Evolutionary conservation across 2,888 invertebrate genomes (phyloP), one percentile per base, ranked within the genome.

Genomic region (Ernsta delagoae): DNA sequence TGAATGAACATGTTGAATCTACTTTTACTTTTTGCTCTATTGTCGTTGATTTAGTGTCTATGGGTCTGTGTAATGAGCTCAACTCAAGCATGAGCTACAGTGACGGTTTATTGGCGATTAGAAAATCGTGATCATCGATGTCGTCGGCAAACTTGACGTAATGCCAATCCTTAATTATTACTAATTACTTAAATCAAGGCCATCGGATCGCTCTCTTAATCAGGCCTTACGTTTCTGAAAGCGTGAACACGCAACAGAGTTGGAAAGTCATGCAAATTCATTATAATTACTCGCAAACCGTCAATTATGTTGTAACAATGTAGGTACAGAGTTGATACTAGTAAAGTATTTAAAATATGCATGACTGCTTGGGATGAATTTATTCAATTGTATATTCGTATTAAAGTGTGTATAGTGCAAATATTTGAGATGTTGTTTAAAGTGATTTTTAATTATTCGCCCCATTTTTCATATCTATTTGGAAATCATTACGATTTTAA

Each of bases 241-340:
- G 67, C 67, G 67, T 67, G 43, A 67, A 61, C 67, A 60, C 66
- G 34, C 67, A 54, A 31, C 54, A 0, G 50, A 50, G 66, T 12
- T 60, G 54, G 67, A 67, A 67, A 67, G 67, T 67, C 54, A 67
- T 56, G 67, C 54, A 61, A 67, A 67, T 67, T 62, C 36, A 16
- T 34, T 36, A 31, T 61, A 67, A 67, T 67, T 61, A 56, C 8
- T 61, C 11, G 9, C 11, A 24, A 36, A 53, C 60, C 36, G 60
- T 60, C 67, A 67, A 67, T 67, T 67, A 67, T 67, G 67, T 66
- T 60, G 66, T 61, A 67, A 43, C 43, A 43, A 9, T 36, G 36
- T 36, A 36, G 7, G 39, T 39, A 67, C 43, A 62, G 16, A 31
- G 50, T 54, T 54, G 53, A 56, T 16, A n/a, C n/a, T n/a, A n/a